phyloP scores from a whole-genome alignment of 2,113 vertebrate genomes.

The Setophaga petechia region DNA sequence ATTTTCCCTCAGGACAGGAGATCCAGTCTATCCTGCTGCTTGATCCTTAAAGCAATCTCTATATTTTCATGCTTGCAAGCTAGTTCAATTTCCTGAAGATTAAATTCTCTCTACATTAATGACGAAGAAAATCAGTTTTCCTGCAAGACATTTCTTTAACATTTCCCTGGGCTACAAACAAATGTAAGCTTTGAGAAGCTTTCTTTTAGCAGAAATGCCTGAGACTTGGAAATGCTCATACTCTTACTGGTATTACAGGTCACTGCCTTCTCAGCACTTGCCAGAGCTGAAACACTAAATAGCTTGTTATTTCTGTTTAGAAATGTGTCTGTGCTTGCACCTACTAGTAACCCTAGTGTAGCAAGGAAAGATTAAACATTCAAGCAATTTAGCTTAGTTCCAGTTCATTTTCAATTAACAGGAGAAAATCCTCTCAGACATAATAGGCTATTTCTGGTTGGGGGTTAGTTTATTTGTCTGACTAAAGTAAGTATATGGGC shows the following conservation, averaged over 20 bases:
- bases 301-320: slow-evolving; percentile 60
- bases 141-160: background rate
- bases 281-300: slow-evolving; percentile 37
- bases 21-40: slow-evolving; percentile 12
- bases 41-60: slow-evolving; percentile 26
- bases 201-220: background rate
- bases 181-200: background rate
- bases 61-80: background rate
- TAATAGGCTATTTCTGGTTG: slow-evolving; percentile 59
- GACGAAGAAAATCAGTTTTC: background rate
- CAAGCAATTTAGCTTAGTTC: slow-evolving; percentile 72
- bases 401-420: slow-evolving; percentile 75
- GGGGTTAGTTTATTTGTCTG: slow-evolving; percentile 61
- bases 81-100: slow-evolving; percentile 16
- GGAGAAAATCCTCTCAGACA: slow-evolving; percentile 68
- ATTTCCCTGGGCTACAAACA: background rate
- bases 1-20: background rate
- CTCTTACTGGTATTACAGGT: slow-evolving; percentile 35
- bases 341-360: slow-evolving; percentile 51
- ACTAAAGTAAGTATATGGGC: slow-evolving; percentile 44
- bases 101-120: background rate
- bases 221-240: background rate
- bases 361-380: slow-evolving; percentile 70
- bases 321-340: slow-evolving; percentile 24
- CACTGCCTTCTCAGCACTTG: slow-evolving; percentile 38